Percentiles rank a stretch among this genome's conserved stretches.
Conservation (phyloP, 2,888 invertebrate genomes). For the Nezara viridula region DNA sequence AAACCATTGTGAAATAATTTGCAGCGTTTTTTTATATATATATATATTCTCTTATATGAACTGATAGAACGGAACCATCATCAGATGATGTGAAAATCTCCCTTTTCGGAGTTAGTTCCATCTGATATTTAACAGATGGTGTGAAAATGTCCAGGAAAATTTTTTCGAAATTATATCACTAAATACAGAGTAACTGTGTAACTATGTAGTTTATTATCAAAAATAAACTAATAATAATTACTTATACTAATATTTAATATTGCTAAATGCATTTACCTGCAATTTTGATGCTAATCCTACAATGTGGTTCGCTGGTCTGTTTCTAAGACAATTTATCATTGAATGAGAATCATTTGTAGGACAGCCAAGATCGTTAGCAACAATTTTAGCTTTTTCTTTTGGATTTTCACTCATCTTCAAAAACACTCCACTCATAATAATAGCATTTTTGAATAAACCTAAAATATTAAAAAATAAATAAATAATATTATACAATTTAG, state of each 20-base stretch:
- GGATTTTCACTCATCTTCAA: conserved; percentile 75
- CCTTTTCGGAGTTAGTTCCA: too few relatives aligned
- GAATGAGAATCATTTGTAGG: conserved; percentile 72
- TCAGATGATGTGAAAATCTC: too few relatives aligned
- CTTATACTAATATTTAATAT: not conserved
- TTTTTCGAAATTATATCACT: too few relatives aligned
- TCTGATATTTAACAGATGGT: too few relatives aligned
- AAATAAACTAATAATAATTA: not conserved
- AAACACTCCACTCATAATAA: conserved; percentile 80
- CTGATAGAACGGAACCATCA: too few relatives aligned
- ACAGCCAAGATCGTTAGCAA: conserved; percentile 77
- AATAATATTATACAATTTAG: not conserved
- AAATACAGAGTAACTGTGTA: too few relatives aligned
- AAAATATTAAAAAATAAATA: not conserved
- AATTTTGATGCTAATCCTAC: conserved; percentile 13
- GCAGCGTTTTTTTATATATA: too few relatives aligned
- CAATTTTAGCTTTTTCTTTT: conserved; percentile 74
- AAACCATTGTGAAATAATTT: too few relatives aligned
- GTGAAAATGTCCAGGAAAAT: too few relatives aligned
- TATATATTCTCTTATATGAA: too few relatives aligned
- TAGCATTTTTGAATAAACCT: conserved; percentile 74
- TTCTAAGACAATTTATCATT: conserved; percentile 77
- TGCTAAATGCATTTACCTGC: not conserved
- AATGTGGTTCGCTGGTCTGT: conserved; percentile 71
- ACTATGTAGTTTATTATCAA: too few relatives aligned